These are phyloP conservation scores for Amazona guildingii DNA, from an alignment of 2,113 vertebrate species.

Conservation along the genomic window DNA sequence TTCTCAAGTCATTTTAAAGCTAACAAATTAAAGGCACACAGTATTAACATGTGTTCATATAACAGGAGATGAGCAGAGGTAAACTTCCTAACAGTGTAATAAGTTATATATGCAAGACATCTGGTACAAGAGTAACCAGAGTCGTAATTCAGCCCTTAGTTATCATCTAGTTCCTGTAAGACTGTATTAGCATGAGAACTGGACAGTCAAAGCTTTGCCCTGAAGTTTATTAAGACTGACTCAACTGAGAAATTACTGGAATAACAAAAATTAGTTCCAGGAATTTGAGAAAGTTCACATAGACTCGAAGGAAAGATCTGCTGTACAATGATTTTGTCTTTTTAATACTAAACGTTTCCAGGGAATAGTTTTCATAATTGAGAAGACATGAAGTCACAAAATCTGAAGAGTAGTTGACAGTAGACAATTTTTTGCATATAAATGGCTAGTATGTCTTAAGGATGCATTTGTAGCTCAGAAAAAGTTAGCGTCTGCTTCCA, in stretches of 20 bases:
- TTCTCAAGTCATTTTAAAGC: constrained; percentile 72
- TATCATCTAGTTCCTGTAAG: constrained; percentile 49
- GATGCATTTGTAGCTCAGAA: constrained; percentile 68
- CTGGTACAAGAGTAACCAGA: constrained; percentile 48
- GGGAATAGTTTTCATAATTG: constrained; percentile 40
- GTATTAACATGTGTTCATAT: constrained; percentile 65
- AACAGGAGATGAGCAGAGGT: constrained; percentile 64
- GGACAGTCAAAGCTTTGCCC: constrained; percentile 57
- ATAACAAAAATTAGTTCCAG: constrained; percentile 10
- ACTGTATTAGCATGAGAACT: constrained; percentile 47
- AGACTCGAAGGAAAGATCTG: not conserved
- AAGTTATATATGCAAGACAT: constrained; percentile 37
- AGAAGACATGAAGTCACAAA: constrained; percentile 27
- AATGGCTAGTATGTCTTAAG: constrained; percentile 62
- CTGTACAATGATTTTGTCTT: not conserved
- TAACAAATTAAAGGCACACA: constrained; percentile 79
- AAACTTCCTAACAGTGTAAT: constrained; percentile 58
- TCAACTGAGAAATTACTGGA: constrained; percentile 44
- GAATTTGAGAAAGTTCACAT: not conserved
- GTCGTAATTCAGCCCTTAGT: constrained; percentile 70
- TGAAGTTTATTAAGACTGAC: constrained; percentile 46
- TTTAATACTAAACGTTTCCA: constrained; percentile 23
- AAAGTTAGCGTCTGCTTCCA: constrained; percentile 64
- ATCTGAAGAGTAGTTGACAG: constrained; percentile 28
- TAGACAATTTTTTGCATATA: constrained; percentile 30